A percentile compares a stretch with the other conserved stretches of the same genome.
These are phyloP conservation scores for Scalopus aquaticus DNA, from an alignment of 2,113 vertebrate genomes.

Conservation along the genomic window DNA sequence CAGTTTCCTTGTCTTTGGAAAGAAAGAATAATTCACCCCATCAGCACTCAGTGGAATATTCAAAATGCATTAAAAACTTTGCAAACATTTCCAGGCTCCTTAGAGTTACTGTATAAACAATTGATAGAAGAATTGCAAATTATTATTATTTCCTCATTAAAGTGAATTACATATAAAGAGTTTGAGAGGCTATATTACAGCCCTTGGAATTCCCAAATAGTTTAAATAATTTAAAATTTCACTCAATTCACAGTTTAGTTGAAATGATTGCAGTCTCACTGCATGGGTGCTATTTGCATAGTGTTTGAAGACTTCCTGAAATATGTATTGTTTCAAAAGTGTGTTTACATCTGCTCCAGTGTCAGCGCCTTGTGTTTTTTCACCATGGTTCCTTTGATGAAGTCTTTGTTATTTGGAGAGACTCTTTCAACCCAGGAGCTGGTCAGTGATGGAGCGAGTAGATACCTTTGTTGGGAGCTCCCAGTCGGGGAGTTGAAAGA, in stretches of 20 bases:
- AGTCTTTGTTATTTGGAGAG: background rate
- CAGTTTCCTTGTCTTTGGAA: background rate
- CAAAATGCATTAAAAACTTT: background rate
- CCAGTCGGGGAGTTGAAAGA: background rate
- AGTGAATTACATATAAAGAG: background rate
- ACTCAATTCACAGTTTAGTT: background rate
- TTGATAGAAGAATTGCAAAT: background rate
- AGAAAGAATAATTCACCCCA: background rate
- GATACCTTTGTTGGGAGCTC: background rate
- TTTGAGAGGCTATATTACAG: background rate
- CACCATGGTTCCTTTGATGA: background rate
- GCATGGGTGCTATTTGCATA: background rate
- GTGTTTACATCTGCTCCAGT: background rate
- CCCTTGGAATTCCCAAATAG: background rate
- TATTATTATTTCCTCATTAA: conserved; percentile 27
- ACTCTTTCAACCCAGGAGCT: background rate
- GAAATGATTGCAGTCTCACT: background rate
- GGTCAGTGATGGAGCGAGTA: background rate
- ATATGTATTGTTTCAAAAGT: background rate
- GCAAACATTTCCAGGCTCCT: background rate
- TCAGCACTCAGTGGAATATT: background rate
- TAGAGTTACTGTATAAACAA: conserved; percentile 2
- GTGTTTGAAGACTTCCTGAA: background rate
- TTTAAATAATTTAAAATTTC: conserved; percentile 28
- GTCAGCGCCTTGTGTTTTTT: background rate